Evolutionary conservation across 2,888 invertebrate species (phyloP), one percentile per base, ranked within the genome.

Genomic region (Oscheius sp.): DNA sequence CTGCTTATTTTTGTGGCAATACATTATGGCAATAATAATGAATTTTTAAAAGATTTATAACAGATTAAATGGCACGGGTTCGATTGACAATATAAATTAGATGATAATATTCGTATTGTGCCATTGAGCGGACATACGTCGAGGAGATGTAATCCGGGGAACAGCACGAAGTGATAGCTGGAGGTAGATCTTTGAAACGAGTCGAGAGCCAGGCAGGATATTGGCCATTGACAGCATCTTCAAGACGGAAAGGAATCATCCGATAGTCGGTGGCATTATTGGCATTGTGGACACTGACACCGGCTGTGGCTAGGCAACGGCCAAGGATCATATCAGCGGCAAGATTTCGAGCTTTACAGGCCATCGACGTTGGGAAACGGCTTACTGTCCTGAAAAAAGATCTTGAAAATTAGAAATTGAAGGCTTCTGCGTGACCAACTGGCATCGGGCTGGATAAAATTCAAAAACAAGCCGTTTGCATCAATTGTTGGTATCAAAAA

Each of bases 271-370:
- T 58, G 23, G 27, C n/a, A 27, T 58, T 29, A 2, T 25, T 27
- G 78, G 75, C 58, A 66, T 61, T 25, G 77, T 25, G 16, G 16
- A 27, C 13, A 27, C 9, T 2, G 13, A 58, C 58, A 1, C 29
- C 27, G 27, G 25, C 29, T 6, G 29, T 27, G 7, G 58, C 58
- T 27, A 58, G 23, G 29, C 58, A 58, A 2, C 58, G 25, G 9
- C 58, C 58, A 23, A 58, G 58, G 29, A 12, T 27, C 9, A 27
- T 9, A n/a, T 23, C 58, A 3, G 23, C 27, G 7, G 23, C 25
- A 9, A 27, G 25, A n/a, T 27, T 58, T n/a, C n/a, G 23, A 16
- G 23, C 25, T 7, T 27, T 58, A 27, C 58, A 58, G 58, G 58
- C 58, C n/a, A 13, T n/a, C 27, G 29, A 27, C n/a, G 23, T 27